Percentiles rank a stretch among this genome's conserved stretches.
These are phyloP conservation scores for Hypomecis punctinalis DNA, from an alignment of 2,888 invertebrate species.

Conservation along the genomic window DNA sequence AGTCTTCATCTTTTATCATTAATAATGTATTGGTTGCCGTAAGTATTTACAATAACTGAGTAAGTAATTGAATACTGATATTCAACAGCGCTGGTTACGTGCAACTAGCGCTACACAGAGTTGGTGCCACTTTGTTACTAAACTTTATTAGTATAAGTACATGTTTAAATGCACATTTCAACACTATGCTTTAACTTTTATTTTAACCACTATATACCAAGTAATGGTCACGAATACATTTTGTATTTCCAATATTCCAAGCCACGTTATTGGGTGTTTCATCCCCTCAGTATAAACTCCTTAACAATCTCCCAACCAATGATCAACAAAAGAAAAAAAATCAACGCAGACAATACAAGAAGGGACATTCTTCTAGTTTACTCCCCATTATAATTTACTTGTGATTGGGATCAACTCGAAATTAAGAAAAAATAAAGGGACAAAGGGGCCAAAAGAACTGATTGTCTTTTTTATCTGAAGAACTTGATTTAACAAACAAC, in stretches of 20 bases:
- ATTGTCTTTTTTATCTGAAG: constrained; percentile 77
- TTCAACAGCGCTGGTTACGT: too few relatives aligned
- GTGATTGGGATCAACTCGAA: constrained; percentile 83
- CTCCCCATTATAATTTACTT: constrained; percentile 83
- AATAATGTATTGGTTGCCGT: too few relatives aligned
- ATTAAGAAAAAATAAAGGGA: constrained; percentile 84
- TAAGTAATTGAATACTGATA: too few relatives aligned
- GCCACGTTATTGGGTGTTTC: constrained; percentile 1
- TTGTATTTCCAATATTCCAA: neutral
- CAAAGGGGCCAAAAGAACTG: constrained; percentile 63
- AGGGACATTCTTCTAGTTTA: constrained; percentile 79
- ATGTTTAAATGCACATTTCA: too few relatives aligned
- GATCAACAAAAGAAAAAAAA: constrained; percentile 67
- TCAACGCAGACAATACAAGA: constrained; percentile 72
- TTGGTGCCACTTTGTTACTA: too few relatives aligned
- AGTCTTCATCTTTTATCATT: too few relatives aligned
- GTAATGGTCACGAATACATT: too few relatives aligned
- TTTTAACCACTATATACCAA: too few relatives aligned
- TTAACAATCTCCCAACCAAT: constrained; percentile 61
- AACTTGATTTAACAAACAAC: constrained; percentile 80
- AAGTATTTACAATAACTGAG: too few relatives aligned
- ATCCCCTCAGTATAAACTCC: constrained; percentile 62
- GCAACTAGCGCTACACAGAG: too few relatives aligned
- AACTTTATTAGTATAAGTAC: too few relatives aligned
- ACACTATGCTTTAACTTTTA: too few relatives aligned